Conservation (phyloP, 2,888 invertebrate genomes). For the Halictus ligatus region DNA sequence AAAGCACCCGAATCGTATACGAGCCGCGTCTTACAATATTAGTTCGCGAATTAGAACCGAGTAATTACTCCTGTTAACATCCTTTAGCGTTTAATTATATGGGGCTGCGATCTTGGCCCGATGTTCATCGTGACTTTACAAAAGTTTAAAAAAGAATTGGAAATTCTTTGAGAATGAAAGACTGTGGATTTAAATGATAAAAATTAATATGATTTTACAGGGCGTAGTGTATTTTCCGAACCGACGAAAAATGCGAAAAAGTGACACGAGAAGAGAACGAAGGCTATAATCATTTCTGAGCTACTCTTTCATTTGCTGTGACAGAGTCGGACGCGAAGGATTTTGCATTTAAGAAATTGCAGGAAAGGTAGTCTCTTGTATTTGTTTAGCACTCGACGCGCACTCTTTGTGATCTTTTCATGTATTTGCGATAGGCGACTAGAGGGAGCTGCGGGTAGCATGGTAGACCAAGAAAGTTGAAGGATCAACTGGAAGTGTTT, state of each 20-base stretch:
- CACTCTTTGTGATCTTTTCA: neutral
- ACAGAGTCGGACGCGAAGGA: neutral
- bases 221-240: too few species aligned
- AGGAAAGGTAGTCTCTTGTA: neutral
- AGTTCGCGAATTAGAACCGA: neutral
- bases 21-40: neutral
- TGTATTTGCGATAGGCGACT: neutral
- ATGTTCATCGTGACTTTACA: neutral
- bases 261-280: neutral
- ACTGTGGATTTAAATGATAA: too few species aligned
- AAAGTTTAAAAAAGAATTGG: too few species aligned
- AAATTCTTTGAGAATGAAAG: too few species aligned
- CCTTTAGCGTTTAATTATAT: neutral
- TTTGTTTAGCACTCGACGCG: neutral
- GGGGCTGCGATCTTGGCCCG: neutral
- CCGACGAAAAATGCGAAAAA: neutral
- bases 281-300: neutral
- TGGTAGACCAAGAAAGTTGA: neutral
- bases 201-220: too few species aligned
- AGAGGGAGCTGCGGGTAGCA: neutral
- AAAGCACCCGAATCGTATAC: neutral
- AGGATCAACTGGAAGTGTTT: neutral
- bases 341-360: conserved; percentile 1
- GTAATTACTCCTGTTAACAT: neutral
- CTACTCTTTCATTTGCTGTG: neutral